A percentile compares a stretch with the other conserved stretches of the same genome.
phyloP scores from a whole-genome alignment of 2,113 vertebrate genomes.

The Calyptommatus sinebrachiatus region DNA sequence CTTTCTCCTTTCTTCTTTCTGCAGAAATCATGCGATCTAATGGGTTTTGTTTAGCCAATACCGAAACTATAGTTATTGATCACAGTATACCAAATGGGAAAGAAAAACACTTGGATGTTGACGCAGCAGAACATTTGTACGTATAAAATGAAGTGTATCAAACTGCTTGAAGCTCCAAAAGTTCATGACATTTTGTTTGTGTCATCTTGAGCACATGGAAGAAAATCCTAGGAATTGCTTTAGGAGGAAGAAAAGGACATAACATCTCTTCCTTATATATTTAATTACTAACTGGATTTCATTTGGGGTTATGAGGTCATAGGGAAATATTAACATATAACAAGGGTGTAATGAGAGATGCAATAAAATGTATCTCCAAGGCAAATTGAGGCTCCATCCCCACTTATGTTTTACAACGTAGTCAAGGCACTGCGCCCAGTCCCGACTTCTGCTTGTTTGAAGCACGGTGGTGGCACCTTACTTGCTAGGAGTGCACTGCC shows the following conservation, averaged over 20 bases:
- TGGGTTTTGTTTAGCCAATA: conserved; percentile 96
- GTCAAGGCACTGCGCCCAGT: no score
- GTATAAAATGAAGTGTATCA: conserved; percentile 41
- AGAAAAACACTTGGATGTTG: conserved; percentile 84
- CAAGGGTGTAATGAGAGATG: no score
- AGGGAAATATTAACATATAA: neutral
- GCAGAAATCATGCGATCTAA: conserved; percentile 97
- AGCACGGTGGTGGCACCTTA: no score
- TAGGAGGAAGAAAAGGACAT: neutral
- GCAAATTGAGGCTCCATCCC: no score
- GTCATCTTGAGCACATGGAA: no score
- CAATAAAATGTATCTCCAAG: no score
- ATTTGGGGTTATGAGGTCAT: neutral
- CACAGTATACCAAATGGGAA: conserved; percentile 84
- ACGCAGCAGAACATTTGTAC: conserved; percentile 85
- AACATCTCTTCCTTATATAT: neutral
- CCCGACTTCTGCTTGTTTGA: no score
- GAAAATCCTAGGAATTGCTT: neutral
- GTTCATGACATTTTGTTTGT: neutral
- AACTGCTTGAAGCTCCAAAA: neutral
- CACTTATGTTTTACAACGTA: no score
- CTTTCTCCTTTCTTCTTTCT: conserved; percentile 34
- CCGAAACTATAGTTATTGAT: conserved; percentile 95
- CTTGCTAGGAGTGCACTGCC: no score
- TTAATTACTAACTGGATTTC: neutral